These are phyloP conservation scores for Drosophila algonquin DNA, from an alignment of 2,888 invertebrate genomes.

Conservation along the genomic window DNA sequence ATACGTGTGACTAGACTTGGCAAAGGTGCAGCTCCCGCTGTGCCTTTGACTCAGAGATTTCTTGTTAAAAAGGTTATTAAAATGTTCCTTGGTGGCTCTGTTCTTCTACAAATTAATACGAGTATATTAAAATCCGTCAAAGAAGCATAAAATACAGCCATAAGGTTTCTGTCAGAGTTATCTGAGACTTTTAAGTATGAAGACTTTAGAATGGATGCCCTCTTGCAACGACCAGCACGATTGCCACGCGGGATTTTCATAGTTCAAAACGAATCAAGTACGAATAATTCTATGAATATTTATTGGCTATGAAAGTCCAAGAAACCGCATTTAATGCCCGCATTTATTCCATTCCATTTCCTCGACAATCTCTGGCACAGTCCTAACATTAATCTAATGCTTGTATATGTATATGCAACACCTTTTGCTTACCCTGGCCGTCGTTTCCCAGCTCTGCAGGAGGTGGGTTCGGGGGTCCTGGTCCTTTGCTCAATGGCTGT, in stretches of 20 bases:
- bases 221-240: no score
- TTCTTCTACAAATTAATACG: no score
- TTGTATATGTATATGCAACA: conserved; percentile 27
- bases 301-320: not conserved
- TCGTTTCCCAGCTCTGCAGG: no score
- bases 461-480: not conserved
- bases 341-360: conserved; percentile 38
- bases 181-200: not conserved
- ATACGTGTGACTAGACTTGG: not conserved
- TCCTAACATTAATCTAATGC: conserved; percentile 32
- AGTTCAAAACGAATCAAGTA: not conserved
- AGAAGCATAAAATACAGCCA: no score
- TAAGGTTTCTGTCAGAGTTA: no score
- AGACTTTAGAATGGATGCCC: conserved; percentile 4
- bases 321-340: not conserved
- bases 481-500: conserved; percentile 41
- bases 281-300: not conserved
- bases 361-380: conserved; percentile 8
- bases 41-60: no score
- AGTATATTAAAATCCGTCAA: no score
- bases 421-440: conserved; percentile 28
- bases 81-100: no score
- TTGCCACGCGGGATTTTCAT: no score
- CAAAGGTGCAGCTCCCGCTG: conserved; percentile 5
- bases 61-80: no score